These are phyloP conservation scores for Diabrotica virgifera DNA, from an alignment of 1,140 invertebrate genomes.

Conservation along the genomic window DNA sequence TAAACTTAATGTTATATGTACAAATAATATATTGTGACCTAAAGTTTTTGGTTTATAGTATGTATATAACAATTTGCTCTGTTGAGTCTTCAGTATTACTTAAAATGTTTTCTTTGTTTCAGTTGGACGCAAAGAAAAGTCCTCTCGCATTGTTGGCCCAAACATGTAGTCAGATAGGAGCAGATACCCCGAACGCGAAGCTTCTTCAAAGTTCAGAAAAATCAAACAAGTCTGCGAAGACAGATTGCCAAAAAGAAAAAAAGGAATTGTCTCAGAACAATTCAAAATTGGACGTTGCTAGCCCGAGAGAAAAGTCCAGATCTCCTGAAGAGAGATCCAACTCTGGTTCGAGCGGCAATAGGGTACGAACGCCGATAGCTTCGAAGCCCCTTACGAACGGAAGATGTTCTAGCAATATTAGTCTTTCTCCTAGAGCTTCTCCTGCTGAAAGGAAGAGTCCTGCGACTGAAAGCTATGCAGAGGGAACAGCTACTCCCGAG, in stretches of 20 bases:
- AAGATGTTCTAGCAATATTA: constrained; percentile 62
- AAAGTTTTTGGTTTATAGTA: background rate
- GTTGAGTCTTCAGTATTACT: too few species aligned
- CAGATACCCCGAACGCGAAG: constrained; percentile 72
- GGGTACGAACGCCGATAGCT: constrained; percentile 54
- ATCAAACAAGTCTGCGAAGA: constrained; percentile 56
- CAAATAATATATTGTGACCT: too few species aligned
- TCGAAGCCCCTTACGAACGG: constrained; percentile 50
- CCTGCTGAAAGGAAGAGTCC: constrained; percentile 51
- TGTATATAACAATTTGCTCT: too few species aligned
- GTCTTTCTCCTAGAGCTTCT: constrained; percentile 57
- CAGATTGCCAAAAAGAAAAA: constrained; percentile 58
- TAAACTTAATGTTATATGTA: too few species aligned
- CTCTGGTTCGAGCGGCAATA: constrained; percentile 49
- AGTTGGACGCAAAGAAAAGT: constrained; percentile 98
- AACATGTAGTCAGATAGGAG: constrained; percentile 97
- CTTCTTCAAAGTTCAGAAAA: constrained; percentile 67
- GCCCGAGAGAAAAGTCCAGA: constrained; percentile 62
- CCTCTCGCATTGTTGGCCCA: constrained; percentile 93
- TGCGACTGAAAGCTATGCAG: constrained; percentile 38
- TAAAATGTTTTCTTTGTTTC: constrained; percentile 48
- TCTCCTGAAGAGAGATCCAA: constrained; percentile 55
- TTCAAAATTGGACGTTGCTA: constrained; percentile 58
- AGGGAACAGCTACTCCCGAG: constrained; percentile 30
- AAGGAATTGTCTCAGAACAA: constrained; percentile 41